These are phyloP conservation scores for Podotricha telesiphe DNA, from an alignment of 2,888 invertebrate species.

Conservation along the genomic window DNA sequence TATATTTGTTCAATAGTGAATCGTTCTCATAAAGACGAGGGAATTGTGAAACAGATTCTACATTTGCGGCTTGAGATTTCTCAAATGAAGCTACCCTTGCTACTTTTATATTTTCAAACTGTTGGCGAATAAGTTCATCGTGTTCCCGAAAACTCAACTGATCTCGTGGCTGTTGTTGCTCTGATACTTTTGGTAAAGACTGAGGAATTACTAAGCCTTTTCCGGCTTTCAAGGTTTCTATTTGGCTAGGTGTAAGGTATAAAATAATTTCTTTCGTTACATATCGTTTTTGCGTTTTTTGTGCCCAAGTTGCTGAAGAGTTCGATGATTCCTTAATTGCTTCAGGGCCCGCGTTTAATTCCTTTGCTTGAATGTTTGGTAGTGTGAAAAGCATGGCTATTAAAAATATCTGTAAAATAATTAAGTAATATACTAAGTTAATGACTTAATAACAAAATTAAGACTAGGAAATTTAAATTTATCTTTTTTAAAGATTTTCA, in stretches of 20 bases:
- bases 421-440: too few species aligned
- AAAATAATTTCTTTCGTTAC: conserved; percentile 65
- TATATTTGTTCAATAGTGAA: not conserved
- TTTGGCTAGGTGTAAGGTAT: conserved; percentile 69
- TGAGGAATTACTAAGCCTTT: conserved; percentile 39
- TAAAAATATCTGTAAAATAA: conserved; percentile 54
- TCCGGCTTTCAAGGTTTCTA: conserved; percentile 58
- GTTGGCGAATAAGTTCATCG: conserved; percentile 27
- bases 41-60: conserved; percentile 13
- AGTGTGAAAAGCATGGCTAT: conserved; percentile 54
- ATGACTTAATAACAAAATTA: too few species aligned
- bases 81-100: conserved; percentile 21
- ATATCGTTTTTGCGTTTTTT: conserved; percentile 46
- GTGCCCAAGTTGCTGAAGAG: conserved; percentile 39
- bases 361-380: conserved; percentile 50
- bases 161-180: conserved; percentile 38
- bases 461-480: too few species aligned
- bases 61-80: not conserved
- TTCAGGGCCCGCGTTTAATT: conserved; percentile 57
- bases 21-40: conserved; percentile 11
- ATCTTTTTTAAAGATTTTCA: too few species aligned
- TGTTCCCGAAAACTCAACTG: conserved; percentile 38
- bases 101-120: conserved; percentile 30
- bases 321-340: conserved; percentile 50
- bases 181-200: conserved; percentile 24